Evolutionary conservation across 2,888 invertebrate genomes (phyloP).

Genomic region (Amphimallon solstitiale): DNA sequence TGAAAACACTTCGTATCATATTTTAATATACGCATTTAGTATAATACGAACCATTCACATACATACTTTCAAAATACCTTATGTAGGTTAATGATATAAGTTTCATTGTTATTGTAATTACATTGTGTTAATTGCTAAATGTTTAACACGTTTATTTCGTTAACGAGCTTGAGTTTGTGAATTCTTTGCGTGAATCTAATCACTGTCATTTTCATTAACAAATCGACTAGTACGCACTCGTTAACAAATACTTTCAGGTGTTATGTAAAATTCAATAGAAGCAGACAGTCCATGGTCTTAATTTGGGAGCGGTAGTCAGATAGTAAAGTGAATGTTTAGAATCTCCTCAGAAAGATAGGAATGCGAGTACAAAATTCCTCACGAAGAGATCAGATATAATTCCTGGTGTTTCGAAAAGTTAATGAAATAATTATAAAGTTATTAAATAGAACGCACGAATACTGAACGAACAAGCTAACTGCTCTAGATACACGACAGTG

Average conservation of each 20-base stretch:
- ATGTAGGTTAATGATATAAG: conserved; percentile 25
- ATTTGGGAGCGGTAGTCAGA: neutral
- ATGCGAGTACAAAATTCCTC: no score
- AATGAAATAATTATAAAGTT: no score
- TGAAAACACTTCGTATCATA: conserved; percentile 9
- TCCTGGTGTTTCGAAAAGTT: no score
- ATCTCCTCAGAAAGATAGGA: neutral
- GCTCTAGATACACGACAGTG: no score
- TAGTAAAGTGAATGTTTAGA: conserved; percentile 18
- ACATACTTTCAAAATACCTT: conserved; percentile 25
- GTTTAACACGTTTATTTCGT: neutral
- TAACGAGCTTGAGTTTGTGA: neutral
- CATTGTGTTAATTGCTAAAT: neutral
- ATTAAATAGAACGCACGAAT: no score
- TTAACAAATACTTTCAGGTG: neutral
- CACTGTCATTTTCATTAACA: no score
- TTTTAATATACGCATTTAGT: conserved; percentile 5
- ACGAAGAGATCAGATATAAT: no score
- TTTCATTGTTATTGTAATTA: conserved; percentile 22
- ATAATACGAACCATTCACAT: conserved; percentile 18
- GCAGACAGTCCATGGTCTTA: neutral
- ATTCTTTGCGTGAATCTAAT: neutral
- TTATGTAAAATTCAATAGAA: conserved; percentile 6
- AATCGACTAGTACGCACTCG: no score
- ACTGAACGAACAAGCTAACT: no score